These are phyloP conservation scores for Eilema griseolum DNA, from an alignment of 2,888 invertebrate species.

Conservation along the genomic window DNA sequence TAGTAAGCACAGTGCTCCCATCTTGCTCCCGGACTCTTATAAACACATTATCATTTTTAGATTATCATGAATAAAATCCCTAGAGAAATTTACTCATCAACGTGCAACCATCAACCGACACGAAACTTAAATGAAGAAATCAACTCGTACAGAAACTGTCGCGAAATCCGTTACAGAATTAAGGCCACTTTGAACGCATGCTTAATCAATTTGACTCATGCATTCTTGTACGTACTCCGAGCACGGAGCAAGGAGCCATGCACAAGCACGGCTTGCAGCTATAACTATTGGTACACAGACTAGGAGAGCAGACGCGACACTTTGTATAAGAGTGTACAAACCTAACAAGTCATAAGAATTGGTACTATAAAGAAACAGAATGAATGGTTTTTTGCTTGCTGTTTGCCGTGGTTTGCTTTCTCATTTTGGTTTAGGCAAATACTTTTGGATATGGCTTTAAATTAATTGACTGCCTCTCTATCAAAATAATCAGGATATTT, in stretches of 20 bases:
- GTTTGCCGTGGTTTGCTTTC: no score
- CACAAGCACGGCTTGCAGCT: slow-evolving; percentile 44
- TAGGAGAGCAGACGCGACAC: slow-evolving; percentile 32
- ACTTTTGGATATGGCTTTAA: no score
- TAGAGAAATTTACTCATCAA: no score
- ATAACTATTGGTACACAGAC: slow-evolving; percentile 39
- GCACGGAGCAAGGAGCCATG: slow-evolving; percentile 21
- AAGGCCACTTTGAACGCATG: slow-evolving; percentile 66
- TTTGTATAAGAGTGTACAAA: not conserved
- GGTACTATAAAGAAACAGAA: no score
- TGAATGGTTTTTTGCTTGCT: no score
- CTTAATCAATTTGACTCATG: slow-evolving; percentile 66
- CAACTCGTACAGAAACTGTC: slow-evolving; percentile 24
- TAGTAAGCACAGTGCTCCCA: no score
- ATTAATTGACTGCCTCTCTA: no score
- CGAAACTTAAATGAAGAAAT: slow-evolving; percentile 18
- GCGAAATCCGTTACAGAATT: slow-evolving; percentile 59
- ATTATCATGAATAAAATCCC: no score
- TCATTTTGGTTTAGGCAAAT: no score
- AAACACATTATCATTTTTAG: no score
- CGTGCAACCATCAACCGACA: slow-evolving; percentile 2
- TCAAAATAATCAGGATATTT: no score
- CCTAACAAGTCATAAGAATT: not conserved
- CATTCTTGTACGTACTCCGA: slow-evolving; percentile 45
- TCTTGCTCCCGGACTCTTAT: no score